Base-by-base conservation (phyloP, 30 jellyfish, hydroid and myxozoan species). In the Pelagia noctiluca region DNA sequence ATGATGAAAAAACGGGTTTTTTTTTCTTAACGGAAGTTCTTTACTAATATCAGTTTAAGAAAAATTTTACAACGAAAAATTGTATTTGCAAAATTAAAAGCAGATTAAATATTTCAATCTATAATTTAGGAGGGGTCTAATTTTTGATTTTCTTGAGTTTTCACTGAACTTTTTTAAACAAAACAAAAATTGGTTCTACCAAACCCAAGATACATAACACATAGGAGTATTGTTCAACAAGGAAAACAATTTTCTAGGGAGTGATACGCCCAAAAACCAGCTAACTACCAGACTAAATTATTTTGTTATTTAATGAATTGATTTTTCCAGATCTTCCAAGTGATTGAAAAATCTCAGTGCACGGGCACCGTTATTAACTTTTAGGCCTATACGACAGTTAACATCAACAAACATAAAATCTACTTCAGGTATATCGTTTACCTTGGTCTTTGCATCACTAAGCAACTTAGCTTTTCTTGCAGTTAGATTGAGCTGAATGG, bases 401-500 rank as follows among this genome's bases (percentile, higher is more conserved):
- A 61, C 30, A 28, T 61, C 74, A 35, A 61, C 74, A 61, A 61
- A 61, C 25, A 61, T 42, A 42, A 61, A 61, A 35, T 61, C 74
- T 61, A 61, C 30, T 61, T 61, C 74, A 1, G 37, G 37, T 35
- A 61, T 61, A 61, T 61, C 74, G 25, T 61, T 61, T 22, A 61
- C 74, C 74, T 10, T 61, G 25, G 74, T 42, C 30, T 61, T 61
- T 4, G 42, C 74, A 42, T 61, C 37, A n/a, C 74, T 61, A 42
- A 61, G 74, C 30, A 61, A 42, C 74, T 61, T 61, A 23, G 74
- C 74, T 61, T 42, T 61, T 22, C 74, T 61, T 61, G 35, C 25
- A 23, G 74, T 61, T 61, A 61, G 30, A 61, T 61, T 42, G 2
- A 61, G 74, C 37, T 61, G 74, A n/a, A 61, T 61, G 74, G 74